phyloP scores from a whole-genome alignment of 1,140 invertebrate species.

The Camponotus vicinus region DNA sequence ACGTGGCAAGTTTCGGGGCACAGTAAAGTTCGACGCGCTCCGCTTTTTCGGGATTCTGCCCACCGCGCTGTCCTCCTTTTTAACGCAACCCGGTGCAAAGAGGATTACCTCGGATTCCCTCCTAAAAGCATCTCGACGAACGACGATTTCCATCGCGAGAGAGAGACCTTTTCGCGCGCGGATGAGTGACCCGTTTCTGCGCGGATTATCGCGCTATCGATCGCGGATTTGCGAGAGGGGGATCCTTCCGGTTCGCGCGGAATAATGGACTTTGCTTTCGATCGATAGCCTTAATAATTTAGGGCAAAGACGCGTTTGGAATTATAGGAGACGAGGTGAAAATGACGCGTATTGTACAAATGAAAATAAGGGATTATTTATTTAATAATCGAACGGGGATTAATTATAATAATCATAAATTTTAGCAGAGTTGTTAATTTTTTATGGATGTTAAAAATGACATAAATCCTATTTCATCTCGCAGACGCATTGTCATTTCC shows the following conservation, averaged over 20 bases:
- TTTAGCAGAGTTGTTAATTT: background rate
- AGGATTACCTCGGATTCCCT: slow-evolving; percentile 58
- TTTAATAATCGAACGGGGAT: too few relatives aligned
- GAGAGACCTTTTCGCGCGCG: slow-evolving; percentile 29
- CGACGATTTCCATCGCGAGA: slow-evolving; percentile 51
- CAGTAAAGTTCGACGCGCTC: slow-evolving; percentile 25
- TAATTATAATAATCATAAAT: background rate
- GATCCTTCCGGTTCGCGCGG: slow-evolving; percentile 3
- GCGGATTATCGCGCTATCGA: slow-evolving; percentile 56
- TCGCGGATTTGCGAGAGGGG: slow-evolving; percentile 43
- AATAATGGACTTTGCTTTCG: slow-evolving; percentile 19
- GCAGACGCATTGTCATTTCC: background rate
- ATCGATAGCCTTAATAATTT: slow-evolving; percentile 23
- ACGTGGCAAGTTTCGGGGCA: slow-evolving; percentile 45
- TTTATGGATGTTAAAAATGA: background rate
- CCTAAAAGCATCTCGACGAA: slow-evolving; percentile 60
- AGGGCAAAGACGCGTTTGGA: background rate
- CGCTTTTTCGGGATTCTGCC: slow-evolving; percentile 19
- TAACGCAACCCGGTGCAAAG: slow-evolving; percentile 49
- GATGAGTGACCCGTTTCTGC: slow-evolving; percentile 52
- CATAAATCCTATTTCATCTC: background rate
- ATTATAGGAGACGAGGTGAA: background rate
- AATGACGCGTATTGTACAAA: background rate
- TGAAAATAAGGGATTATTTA: background rate
- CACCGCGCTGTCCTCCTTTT: slow-evolving; percentile 43